Percentiles rank a stretch among this genome's conserved stretches.
These are phyloP conservation scores for Pteronotus mesoamericanus DNA, from an alignment of 2,797 vertebrate species.

Conservation along the genomic window DNA sequence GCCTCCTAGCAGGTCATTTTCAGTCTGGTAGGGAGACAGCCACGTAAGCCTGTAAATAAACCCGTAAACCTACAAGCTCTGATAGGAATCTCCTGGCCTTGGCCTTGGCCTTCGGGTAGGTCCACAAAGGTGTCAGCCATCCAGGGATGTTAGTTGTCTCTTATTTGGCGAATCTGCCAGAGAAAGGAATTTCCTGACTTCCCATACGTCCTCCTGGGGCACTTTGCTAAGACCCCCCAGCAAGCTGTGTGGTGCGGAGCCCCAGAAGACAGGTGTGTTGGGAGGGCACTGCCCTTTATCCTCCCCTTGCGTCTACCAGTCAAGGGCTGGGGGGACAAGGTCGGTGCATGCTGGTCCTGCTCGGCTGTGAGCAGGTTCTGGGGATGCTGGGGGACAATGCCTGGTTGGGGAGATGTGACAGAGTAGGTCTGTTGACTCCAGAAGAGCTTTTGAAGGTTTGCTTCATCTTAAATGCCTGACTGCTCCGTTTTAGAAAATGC, in stretches of 20 bases:
- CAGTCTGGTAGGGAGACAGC: not conserved
- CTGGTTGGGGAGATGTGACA: not conserved
- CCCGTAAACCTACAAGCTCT: not conserved
- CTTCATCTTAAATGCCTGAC: not conserved
- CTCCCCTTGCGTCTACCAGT: not conserved
- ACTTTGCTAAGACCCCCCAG: not conserved
- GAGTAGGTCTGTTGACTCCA: not conserved
- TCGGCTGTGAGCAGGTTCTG: not conserved
- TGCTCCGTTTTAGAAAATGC: not conserved
- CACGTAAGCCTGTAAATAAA: not conserved
- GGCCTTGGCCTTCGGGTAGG: not conserved
- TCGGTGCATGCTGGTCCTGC: accelerated
- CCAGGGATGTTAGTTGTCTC: not conserved
- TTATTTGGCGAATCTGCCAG: not conserved
- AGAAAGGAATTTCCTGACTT: not conserved
- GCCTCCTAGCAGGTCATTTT: not conserved
- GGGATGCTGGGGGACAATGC: not conserved
- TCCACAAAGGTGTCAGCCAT: not conserved
- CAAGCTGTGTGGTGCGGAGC: not conserved
- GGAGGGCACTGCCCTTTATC: not conserved
- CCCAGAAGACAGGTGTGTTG: not conserved
- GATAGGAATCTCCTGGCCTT: not conserved
- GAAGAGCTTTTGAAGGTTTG: not conserved
- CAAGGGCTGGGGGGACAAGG: not conserved
- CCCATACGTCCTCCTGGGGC: not conserved